Conservation (phyloP, 2,888 invertebrate species). For the Pandemis cinnamomeana region DNA sequence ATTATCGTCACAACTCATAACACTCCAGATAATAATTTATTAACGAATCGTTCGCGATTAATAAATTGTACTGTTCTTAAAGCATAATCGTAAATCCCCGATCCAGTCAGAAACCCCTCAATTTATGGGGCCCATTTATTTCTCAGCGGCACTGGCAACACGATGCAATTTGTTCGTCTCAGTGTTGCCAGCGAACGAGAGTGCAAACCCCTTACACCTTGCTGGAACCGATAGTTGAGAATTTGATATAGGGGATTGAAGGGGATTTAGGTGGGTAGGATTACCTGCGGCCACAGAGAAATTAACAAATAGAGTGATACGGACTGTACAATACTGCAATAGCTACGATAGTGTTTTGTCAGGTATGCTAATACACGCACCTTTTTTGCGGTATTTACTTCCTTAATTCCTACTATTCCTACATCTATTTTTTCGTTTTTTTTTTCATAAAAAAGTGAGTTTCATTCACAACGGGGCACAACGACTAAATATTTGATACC, state of each 20-base stretch:
- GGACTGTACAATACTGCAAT: no score
- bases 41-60: neutral
- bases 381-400: no score
- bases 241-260: conserved; percentile 8
- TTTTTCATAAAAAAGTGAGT: no score
- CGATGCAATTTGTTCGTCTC: conserved; percentile 41
- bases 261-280: neutral
- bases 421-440: no score
- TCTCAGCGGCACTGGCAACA: conserved; percentile 34
- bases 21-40: neutral
- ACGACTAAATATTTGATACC: no score
- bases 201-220: conserved; percentile 26
- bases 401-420: no score
- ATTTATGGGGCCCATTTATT: conserved; percentile 38
- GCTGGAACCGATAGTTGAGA: conserved; percentile 14
- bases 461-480: no score
- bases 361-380: no score
- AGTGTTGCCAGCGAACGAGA: conserved; percentile 31
- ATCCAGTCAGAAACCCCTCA: conserved; percentile 30
- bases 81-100: conserved; percentile 18
- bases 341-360: no score
- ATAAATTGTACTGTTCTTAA: conserved; percentile 14
- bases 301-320: no score
- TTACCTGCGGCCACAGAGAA: neutral
- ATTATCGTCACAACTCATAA: neutral